Conservation (phyloP, 2,888 invertebrate species). For the Hermaeophaga mercurialis region DNA sequence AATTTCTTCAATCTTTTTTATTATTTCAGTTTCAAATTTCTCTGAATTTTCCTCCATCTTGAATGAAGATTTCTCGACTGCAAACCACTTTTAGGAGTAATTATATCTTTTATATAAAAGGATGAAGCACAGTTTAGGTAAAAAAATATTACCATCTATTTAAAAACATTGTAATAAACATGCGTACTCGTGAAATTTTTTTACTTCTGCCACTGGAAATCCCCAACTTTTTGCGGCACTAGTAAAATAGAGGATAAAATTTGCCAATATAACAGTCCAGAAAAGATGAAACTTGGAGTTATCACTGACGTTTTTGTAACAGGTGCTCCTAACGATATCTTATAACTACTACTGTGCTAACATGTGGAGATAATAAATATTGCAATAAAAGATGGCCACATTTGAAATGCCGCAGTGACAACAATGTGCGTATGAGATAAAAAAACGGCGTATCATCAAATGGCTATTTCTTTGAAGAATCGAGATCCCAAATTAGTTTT, state of each 20-base stretch:
- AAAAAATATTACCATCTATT: too few relatives aligned
- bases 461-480: neutral
- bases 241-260: slow-evolving; percentile 9
- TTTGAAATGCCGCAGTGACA: slow-evolving; percentile 9
- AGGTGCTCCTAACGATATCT: slow-evolving; percentile 16
- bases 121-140: too few relatives aligned
- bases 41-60: too few relatives aligned
- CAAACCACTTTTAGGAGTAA: too few relatives aligned
- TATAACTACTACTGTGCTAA: slow-evolving; percentile 5
- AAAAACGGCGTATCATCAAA: slow-evolving; percentile 5
- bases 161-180: too few relatives aligned
- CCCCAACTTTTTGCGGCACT: neutral
- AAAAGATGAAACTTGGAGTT: slow-evolving; percentile 11
- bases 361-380: slow-evolving; percentile 25
- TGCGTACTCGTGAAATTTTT: too few relatives aligned
- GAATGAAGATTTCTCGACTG: too few relatives aligned
- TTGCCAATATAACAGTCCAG: slow-evolving; percentile 5
- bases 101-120: too few relatives aligned
- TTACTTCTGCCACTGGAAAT: neutral
- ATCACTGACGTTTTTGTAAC: slow-evolving; percentile 12
- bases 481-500: neutral
- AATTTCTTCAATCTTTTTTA: too few relatives aligned
- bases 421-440: neutral
- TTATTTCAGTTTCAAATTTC: too few relatives aligned
- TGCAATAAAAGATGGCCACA: slow-evolving; percentile 27